Evolutionary conservation across 2,888 invertebrate species (phyloP).

Genomic region (Dryobotodes eremita): DNA sequence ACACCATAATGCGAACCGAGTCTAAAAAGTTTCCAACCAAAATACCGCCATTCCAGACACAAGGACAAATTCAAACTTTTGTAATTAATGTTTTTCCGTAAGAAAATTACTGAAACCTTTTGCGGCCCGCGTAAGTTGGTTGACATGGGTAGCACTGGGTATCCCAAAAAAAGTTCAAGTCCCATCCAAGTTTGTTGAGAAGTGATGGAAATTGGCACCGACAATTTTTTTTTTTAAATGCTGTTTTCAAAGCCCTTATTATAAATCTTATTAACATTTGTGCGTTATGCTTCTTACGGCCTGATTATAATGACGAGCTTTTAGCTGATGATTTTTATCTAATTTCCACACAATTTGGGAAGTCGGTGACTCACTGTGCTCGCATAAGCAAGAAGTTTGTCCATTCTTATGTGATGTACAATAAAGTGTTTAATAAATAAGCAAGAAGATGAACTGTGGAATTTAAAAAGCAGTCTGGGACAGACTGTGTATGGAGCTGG

Average conservation of each 20-base stretch:
- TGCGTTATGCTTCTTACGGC: not conserved
- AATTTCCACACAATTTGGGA: not conserved
- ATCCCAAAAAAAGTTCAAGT: constrained; percentile 69
- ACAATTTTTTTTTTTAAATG: constrained; percentile 63
- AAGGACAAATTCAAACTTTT: constrained; percentile 71
- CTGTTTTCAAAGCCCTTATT: constrained; percentile 5
- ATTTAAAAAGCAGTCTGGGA: no score
- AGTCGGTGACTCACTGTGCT: not conserved
- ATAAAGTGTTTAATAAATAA: no score
- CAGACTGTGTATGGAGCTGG: not conserved
- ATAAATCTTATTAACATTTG: constrained; percentile 8
- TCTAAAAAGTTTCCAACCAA: constrained; percentile 48
- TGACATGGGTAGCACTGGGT: constrained; percentile 70
- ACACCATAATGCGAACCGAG: not conserved
- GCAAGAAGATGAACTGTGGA: not conserved
- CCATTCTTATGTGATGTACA: no score
- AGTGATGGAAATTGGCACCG: constrained; percentile 69
- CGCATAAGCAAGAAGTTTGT: not conserved
- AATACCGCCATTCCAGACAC: constrained; percentile 57
- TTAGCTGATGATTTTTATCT: not conserved
- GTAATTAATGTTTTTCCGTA: constrained; percentile 77
- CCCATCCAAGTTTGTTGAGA: constrained; percentile 68
- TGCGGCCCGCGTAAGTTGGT: constrained; percentile 67
- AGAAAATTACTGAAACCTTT: constrained; percentile 75
- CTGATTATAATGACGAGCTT: not conserved